Evolutionary conservation across 2,888 invertebrate genomes (phyloP), one percentile per base, ranked within the genome.

Genomic region (Prosopocoilus inquinatus): DNA sequence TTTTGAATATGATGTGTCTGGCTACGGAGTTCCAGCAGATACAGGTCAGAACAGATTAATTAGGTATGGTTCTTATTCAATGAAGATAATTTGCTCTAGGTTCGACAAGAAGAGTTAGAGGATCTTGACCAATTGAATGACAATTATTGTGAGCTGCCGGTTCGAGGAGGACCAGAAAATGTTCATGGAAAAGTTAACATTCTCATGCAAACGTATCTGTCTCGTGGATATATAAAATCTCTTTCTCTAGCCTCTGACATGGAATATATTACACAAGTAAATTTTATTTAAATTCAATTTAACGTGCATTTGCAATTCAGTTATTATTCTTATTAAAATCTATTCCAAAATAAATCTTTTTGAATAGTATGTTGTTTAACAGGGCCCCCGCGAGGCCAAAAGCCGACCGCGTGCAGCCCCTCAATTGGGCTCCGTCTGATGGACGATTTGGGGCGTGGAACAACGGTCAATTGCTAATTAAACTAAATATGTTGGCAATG

Each of bases 1-100:
- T 96, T 28, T 80, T 99, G n/a, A 86, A 86, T 60, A 89, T 99
- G 86, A 86, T 99, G 49, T 91, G 96, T 0, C 84, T 89, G 59
- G 90, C 98, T 2, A 91, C 93, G 44, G 99, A 99, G 77, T 99
- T 99, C 78, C 87, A 94, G 59, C 96, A 98, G 70, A 82, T 98
- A 0, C 97, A 97, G 62, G 73, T 72, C 1, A 7, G 20, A 28
- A 28, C 7, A 28, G 20, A 28, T 3, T 45, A 50, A 36, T 7
- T 41, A n/a, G n/a, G n/a, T n/a, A 34, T 44, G 20, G 20, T 28
- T 28, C 7, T 4, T 3, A 7, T 41, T 41, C 41, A n/a, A n/a
- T 45, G 20, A 32, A 9, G 15, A 53, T 52, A 34, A 43, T 45
- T 11, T 49, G 58, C 53, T 44, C 44, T 63, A 90, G 89, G 87